Conservation (phyloP, 2,888 invertebrate species). For the Heliconius aoede region DNA sequence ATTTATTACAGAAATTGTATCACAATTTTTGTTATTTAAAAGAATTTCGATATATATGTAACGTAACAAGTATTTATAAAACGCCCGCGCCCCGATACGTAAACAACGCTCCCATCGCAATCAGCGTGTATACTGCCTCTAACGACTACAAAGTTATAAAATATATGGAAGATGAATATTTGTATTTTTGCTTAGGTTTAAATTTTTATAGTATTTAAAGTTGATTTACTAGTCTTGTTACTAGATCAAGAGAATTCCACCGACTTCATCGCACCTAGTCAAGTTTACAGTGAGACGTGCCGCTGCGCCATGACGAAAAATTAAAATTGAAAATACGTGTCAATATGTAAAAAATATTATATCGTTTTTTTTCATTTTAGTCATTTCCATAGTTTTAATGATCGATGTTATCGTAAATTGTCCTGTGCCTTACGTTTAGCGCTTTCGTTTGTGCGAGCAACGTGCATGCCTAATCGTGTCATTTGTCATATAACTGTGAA, state of each 20-base stretch:
- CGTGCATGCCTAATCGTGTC: conserved; percentile 29
- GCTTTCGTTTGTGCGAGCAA: conserved; percentile 39
- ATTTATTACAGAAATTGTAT: not conserved
- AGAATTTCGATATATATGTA: conserved; percentile 13
- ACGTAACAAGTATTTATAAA: conserved; percentile 44
- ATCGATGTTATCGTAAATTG: conserved; percentile 39
- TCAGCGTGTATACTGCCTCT: conserved; percentile 44
- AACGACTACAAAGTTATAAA: conserved; percentile 41
- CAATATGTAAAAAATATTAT: too few species aligned
- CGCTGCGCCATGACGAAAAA: too few species aligned
- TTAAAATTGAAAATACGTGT: too few species aligned
- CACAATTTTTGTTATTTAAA: conserved; percentile 1
- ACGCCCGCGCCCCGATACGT: conserved; percentile 44
- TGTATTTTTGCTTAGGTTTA: not conserved
- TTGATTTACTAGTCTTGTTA: too few species aligned
- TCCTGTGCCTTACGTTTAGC: conserved; percentile 44
- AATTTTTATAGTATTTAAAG: not conserved
- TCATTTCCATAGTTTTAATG: conserved; percentile 20
- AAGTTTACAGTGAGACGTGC: too few species aligned
- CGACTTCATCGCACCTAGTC: too few species aligned
- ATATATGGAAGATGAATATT: conserved; percentile 23
- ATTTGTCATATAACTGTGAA: conserved; percentile 39
- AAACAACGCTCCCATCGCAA: conserved; percentile 46
- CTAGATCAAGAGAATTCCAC: too few species aligned
- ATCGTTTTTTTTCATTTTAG: not conserved